Conservation (phyloP, 2,113 vertebrate species). For the Coracopsis vasa region DNA sequence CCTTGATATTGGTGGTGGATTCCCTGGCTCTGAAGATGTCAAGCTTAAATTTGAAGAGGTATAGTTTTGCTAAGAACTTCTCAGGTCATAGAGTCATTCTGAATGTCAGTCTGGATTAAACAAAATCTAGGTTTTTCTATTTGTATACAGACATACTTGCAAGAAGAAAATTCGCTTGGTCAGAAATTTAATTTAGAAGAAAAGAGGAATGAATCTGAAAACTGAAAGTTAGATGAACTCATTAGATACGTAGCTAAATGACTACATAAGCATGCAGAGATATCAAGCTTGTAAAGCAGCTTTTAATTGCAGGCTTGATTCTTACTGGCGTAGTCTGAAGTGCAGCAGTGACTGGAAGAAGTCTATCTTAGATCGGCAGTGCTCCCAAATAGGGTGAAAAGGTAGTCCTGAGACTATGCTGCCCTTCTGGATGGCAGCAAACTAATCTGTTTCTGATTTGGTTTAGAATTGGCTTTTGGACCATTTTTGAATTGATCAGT, state of each 20-base stretch:
- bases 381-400: neutral
- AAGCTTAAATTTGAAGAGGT: slow-evolving; percentile 99
- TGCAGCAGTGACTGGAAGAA: neutral
- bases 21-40: slow-evolving; percentile 93
- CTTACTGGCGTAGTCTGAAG: neutral
- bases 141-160: neutral
- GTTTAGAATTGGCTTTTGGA: neutral
- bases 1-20: slow-evolving; percentile 95
- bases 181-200: neutral
- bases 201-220: neutral
- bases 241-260: neutral
- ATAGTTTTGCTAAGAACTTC: neutral
- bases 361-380: neutral
- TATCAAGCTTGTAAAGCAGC: neutral
- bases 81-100: neutral
- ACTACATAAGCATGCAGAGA: neutral
- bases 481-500: neutral
- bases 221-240: neutral
- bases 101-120: neutral
- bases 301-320: neutral
- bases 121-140: neutral
- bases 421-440: neutral
- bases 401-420: neutral
- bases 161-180: neutral
- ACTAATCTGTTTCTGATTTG: neutral